A percentile compares a stretch with the other conserved stretches of the same genome.
phyloP scores from a whole-genome alignment of 2,888 invertebrate genomes.

The Nomada goodeniana region DNA sequence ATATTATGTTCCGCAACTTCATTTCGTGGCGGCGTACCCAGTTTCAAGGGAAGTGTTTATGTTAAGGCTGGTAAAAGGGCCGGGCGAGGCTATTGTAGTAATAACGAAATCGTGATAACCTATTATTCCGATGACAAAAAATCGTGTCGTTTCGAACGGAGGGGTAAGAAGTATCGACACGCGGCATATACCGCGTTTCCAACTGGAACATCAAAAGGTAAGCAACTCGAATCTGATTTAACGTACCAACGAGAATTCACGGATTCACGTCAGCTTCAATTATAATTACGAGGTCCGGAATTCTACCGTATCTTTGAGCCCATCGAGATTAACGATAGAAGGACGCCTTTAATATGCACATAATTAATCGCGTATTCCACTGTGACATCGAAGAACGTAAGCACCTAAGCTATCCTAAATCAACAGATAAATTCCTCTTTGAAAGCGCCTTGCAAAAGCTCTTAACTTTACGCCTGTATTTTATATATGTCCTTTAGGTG shows the following conservation, averaged over 20 bases:
- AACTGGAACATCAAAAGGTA: background rate
- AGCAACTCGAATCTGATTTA: background rate
- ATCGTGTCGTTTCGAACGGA: background rate
- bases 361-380: constrained; percentile 15
- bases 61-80: too few relatives aligned
- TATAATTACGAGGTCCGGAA: background rate
- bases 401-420: too few relatives aligned
- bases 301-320: background rate
- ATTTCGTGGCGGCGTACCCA: background rate
- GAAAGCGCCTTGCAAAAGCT: too few relatives aligned
- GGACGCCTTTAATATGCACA: constrained; percentile 4
- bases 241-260: background rate
- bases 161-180: background rate
- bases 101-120: too few relatives aligned
- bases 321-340: background rate
- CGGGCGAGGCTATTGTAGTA: too few relatives aligned
- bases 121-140: background rate
- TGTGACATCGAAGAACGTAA: background rate
- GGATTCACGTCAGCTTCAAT: background rate
- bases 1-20: background rate
- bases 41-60: too few relatives aligned
- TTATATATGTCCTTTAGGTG: too few relatives aligned
- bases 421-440: too few relatives aligned
- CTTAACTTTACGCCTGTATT: too few relatives aligned
- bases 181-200: background rate